These are phyloP conservation scores for Cynaeus angustus DNA, from an alignment of 2,888 invertebrate species.

Conservation along the genomic window DNA sequence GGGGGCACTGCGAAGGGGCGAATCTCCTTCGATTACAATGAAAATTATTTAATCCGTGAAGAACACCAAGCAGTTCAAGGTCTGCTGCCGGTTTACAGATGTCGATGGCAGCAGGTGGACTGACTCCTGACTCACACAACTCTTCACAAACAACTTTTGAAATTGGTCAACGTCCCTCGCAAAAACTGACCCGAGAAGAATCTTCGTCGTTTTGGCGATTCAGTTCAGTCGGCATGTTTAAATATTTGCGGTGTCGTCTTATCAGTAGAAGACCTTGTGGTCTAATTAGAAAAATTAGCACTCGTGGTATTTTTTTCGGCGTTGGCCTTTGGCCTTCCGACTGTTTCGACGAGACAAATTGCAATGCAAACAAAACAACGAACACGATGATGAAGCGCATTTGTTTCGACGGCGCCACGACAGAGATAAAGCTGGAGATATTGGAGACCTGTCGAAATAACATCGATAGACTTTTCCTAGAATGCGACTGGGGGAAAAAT, in stretches of 20 bases:
- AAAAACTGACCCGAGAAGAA: too few species aligned
- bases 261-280: background rate
- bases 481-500: slow-evolving; percentile 1
- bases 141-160: slow-evolving; percentile 28
- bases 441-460: slow-evolving; percentile 8
- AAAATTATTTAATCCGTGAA: slow-evolving; percentile 27
- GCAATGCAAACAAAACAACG: slow-evolving; percentile 8
- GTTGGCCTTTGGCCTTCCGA: slow-evolving; percentile 6
- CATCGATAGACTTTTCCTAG: slow-evolving; percentile 2
- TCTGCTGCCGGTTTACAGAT: slow-evolving; percentile 37
- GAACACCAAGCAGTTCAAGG: slow-evolving; percentile 37
- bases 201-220: background rate
- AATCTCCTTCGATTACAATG: slow-evolving; percentile 14
- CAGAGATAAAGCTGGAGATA: slow-evolving; percentile 6
- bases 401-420: slow-evolving; percentile 14
- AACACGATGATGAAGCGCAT: slow-evolving; percentile 16
- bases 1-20: slow-evolving; percentile 5
- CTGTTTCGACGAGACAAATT: slow-evolving; percentile 8
- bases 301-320: background rate
- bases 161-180: slow-evolving; percentile 36
- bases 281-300: background rate
- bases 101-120: slow-evolving; percentile 46
- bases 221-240: background rate
- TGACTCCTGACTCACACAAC: slow-evolving; percentile 19
- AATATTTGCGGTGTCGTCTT: background rate